Percentiles rank a stretch among this genome's conserved stretches.
These are phyloP conservation scores for Ischnura elegans DNA, from an alignment of 2,888 invertebrate genomes.

Conservation along the genomic window DNA sequence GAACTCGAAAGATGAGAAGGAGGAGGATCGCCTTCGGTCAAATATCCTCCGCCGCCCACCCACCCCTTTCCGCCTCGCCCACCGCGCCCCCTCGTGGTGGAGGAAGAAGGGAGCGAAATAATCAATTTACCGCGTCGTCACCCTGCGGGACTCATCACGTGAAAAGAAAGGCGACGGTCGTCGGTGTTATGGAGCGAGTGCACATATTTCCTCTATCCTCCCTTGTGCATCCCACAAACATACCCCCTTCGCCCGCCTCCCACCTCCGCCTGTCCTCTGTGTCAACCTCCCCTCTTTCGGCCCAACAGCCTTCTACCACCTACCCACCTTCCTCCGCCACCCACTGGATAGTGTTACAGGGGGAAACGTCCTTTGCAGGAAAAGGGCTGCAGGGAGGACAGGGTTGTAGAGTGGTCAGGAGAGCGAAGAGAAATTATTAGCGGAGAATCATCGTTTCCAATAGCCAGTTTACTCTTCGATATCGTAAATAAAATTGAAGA, in stretches of 20 bases:
- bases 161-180: neutral
- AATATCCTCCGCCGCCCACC: neutral
- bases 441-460: too few species aligned
- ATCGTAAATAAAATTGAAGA: too few species aligned
- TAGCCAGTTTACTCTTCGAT: too few species aligned
- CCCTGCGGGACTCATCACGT: neutral
- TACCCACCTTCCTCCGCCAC: neutral
- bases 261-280: neutral
- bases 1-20: neutral
- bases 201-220: neutral
- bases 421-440: neutral
- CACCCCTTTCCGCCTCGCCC: neutral
- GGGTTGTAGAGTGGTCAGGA: neutral
- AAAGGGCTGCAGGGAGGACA: neutral
- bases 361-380: constrained; percentile 25
- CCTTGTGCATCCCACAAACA: neutral
- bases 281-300: neutral
- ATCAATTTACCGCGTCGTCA: constrained; percentile 34
- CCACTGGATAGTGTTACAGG: constrained; percentile 34
- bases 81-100: neutral
- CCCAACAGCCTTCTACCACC: neutral
- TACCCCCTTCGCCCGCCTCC: neutral
- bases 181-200: constrained; percentile 15
- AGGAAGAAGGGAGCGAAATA: neutral
- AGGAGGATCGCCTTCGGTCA: neutral